phyloP scores from a whole-genome alignment of 2,113 vertebrate species.

The Alosa alosa region DNA sequence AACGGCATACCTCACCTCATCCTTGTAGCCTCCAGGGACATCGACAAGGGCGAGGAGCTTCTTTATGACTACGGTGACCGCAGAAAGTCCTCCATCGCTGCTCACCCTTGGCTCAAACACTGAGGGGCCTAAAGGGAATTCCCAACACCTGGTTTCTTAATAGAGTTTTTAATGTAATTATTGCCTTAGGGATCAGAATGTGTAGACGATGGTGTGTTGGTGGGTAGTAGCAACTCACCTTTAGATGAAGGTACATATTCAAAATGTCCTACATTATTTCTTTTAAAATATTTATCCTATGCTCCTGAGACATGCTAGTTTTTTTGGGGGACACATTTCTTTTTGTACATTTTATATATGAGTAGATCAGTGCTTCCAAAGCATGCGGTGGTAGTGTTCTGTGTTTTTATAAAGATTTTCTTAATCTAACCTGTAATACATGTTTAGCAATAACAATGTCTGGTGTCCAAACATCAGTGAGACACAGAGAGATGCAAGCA shows the following conservation, averaged over 20 bases:
- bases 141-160: slow-evolving; percentile 50
- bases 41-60: slow-evolving; percentile 89
- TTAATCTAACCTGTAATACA: slow-evolving; percentile 53
- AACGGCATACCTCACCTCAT: slow-evolving; percentile 91
- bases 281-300: slow-evolving; percentile 72
- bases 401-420: slow-evolving; percentile 73
- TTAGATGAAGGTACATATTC: slow-evolving; percentile 61
- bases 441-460: slow-evolving; percentile 66
- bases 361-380: slow-evolving; percentile 72
- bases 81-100: slow-evolving; percentile 88
- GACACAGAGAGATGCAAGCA: slow-evolving; percentile 55
- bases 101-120: slow-evolving; percentile 94
- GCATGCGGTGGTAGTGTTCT: slow-evolving; percentile 71
- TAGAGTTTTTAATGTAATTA: slow-evolving; percentile 61
- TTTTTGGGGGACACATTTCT: slow-evolving; percentile 66
- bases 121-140: slow-evolving; percentile 63
- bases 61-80: slow-evolving; percentile 97
- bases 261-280: slow-evolving; percentile 74
- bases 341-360: slow-evolving; percentile 78
- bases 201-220: slow-evolving; percentile 46
- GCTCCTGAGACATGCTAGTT: slow-evolving; percentile 59
- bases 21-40: slow-evolving; percentile 89
- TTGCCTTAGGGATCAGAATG: slow-evolving; percentile 70
- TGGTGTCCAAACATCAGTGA: slow-evolving; percentile 47
- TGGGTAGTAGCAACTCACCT: slow-evolving; percentile 41